Evolutionary conservation across 2,888 invertebrate species (phyloP).

Genomic region (Andrena praecox): DNA sequence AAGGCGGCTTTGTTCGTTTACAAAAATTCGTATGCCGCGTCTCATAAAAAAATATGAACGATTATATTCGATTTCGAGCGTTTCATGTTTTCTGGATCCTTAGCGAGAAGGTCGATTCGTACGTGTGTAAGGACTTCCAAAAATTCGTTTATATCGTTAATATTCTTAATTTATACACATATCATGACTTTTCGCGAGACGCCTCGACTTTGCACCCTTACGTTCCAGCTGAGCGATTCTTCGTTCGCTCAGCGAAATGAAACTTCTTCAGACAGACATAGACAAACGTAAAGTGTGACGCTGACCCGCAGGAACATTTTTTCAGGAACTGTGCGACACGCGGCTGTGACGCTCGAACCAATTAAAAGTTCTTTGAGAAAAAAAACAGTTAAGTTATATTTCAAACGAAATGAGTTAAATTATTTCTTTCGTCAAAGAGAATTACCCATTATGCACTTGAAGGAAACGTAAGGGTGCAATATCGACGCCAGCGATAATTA

Average conservation of each 20-base stretch:
- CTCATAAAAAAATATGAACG: constrained; percentile 78
- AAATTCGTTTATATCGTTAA: constrained; percentile 52
- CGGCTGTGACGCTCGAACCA: not conserved
- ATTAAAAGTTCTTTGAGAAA: not conserved
- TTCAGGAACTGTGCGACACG: constrained; percentile 36
- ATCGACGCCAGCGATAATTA: constrained; percentile 60
- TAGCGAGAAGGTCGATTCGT: constrained; percentile 70
- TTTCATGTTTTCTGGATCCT: constrained; percentile 70
- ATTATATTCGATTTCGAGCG: constrained; percentile 74
- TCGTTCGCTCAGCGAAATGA: not conserved
- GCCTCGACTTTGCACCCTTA: constrained; percentile 55
- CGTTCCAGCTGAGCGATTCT: not conserved
- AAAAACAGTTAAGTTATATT: not conserved
- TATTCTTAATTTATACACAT: constrained; percentile 48
- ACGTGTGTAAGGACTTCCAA: constrained; percentile 53
- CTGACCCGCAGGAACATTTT: constrained; percentile 34
- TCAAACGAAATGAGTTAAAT: not conserved
- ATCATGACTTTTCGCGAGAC: constrained; percentile 38
- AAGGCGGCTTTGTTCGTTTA: constrained; percentile 66
- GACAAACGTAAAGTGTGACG: not conserved
- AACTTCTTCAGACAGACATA: not conserved
- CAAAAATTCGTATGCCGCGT: constrained; percentile 69
- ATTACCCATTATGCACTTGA: not conserved
- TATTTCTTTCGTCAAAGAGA: not conserved
- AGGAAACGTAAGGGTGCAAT: constrained; percentile 41